These are phyloP conservation scores for Empidonax alnorum DNA, from an alignment of 2,113 vertebrate species.

Conservation along the genomic window DNA sequence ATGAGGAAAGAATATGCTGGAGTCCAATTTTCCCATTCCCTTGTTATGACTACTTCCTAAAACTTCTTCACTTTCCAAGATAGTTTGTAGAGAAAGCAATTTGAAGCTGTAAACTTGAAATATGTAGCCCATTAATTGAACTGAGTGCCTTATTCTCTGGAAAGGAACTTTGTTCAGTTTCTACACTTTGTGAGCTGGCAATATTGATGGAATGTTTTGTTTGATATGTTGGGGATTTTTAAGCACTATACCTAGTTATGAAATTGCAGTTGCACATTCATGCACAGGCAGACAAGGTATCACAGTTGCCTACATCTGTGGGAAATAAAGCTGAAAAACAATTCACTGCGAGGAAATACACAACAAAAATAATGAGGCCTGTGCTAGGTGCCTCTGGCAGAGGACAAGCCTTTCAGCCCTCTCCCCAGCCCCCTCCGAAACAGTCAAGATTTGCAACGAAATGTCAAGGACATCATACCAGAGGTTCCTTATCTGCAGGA, in stretches of 20 bases:
- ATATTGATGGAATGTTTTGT: neutral
- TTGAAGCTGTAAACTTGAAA: neutral
- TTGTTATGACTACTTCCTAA: neutral
- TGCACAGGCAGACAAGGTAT: neutral
- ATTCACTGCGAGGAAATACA: fast-evolving
- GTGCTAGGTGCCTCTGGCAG: neutral
- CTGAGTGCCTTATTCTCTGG: neutral
- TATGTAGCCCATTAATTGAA: neutral
- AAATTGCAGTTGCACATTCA: neutral
- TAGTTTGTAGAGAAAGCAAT: neutral
- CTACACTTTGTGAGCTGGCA: neutral
- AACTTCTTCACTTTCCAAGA: neutral
- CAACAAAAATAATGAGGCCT: neutral
- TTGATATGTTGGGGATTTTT: neutral
- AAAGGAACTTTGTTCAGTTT: neutral
- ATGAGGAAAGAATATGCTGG: neutral
- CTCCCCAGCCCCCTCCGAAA: neutral
- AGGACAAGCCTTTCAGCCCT: neutral
- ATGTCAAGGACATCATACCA: neutral
- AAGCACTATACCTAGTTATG: neutral
- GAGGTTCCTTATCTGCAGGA: neutral
- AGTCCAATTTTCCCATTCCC: neutral
- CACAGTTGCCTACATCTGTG: fast-evolving
- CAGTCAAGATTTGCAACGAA: neutral
- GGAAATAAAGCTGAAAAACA: neutral